Evolutionary conservation across 2,113 vertebrate species (phyloP), one percentile per base, ranked within the genome.

Genomic region (Ceyx cyanopectus): DNA sequence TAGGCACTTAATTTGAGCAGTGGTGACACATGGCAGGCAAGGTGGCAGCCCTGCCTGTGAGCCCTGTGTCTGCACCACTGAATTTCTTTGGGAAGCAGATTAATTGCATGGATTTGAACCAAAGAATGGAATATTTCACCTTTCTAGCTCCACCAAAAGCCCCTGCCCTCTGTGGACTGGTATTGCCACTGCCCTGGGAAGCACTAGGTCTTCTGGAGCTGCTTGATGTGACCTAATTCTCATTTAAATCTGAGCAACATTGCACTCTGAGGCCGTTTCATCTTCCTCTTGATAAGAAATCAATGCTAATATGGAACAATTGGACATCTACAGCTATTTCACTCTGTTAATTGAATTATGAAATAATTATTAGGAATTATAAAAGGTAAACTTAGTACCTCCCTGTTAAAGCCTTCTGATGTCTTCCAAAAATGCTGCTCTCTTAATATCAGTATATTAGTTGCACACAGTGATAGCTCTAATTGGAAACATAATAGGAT

Each of bases 251-350:
- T 13, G 2, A 72, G 63, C 82, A 81, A 10, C 68, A n/a, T 43
- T 82, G 14, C n/a, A 40, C 60, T 93, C 56, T 58, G 68, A 87
- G 69, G 29, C 29, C 72, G 76, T 89, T 92, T 80, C 65, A 76
- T 74, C 91, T 61, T 79, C 85, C 66, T 62, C 27, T 91, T 94
- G 92, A 11, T 92, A 92, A 92, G 70, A 84, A 95, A 93, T 94
- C 69, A 43, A 20, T 93, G 40, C 57, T 85, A 79, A 62, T 54
- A 29, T 67, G 37, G 91, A 90, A 94, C 94, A 96, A 58, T 77
- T 79, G 43, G 91, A 73, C 43, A 48, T 61, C 46, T 92, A 32
- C n/a, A 74, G 46, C 61, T 85, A 8, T 89, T 94, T 91, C 41
- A 63, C 43, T 60, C 32, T 61, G 45, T 84, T 92, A 95, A 96